Percentiles rank a stretch among this genome's conserved stretches.
phyloP scores from a whole-genome alignment of 2,888 invertebrate species.

The Yponomeuta evonymella region DNA sequence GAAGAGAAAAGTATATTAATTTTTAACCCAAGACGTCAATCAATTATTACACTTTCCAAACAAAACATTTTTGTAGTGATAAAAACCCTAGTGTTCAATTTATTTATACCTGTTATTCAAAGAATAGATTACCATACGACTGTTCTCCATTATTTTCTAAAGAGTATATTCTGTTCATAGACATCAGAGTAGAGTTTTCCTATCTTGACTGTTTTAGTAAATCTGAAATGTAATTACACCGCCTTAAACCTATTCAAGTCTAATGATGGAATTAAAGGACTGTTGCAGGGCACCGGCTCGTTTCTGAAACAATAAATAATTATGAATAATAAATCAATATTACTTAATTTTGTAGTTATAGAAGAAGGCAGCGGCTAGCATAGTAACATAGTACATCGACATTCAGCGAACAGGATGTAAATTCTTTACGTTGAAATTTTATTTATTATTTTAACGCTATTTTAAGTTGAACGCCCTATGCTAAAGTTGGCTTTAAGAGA shows the following conservation, averaged over 20 bases:
- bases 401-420: no score
- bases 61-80: not conserved
- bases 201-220: not conserved
- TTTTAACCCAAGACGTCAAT: not conserved
- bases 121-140: no score
- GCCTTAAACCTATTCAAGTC: conserved; percentile 80
- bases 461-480: no score
- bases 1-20: not conserved
- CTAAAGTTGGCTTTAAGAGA: no score
- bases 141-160: not conserved
- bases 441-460: no score
- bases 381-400: no score
- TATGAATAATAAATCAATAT: no score
- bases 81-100: not conserved
- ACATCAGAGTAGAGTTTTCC: not conserved
- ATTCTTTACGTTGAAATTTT: no score
- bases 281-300: conserved; percentile 77
- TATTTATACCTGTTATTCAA: not conserved
- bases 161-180: not conserved
- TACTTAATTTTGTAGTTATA: no score
- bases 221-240: conserved; percentile 27
- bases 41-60: not conserved
- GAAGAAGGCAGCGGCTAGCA: no score
- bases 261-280: conserved; percentile 74
- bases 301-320: conserved; percentile 73